Conservation (phyloP, 2,888 invertebrate genomes). For the Agrotis ipsilon region DNA sequence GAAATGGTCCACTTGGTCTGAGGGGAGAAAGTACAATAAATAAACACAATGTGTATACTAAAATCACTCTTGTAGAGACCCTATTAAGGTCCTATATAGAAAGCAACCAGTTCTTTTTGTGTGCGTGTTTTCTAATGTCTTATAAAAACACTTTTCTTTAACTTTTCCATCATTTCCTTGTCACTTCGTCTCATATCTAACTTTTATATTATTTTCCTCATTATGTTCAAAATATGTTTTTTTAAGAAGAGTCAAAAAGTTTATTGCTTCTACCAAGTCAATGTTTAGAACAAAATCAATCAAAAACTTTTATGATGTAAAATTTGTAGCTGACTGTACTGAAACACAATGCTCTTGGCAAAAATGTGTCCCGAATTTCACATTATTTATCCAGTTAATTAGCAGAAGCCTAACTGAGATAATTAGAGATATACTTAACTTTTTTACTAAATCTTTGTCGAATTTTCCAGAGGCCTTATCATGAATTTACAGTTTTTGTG, state of each 20-base stretch:
- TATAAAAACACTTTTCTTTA: no score
- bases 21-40: neutral
- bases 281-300: neutral
- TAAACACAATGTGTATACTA: neutral
- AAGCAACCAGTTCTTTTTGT: no score
- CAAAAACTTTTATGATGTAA: neutral
- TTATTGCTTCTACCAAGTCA: neutral
- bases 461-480: constrained; percentile 37
- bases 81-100: no score
- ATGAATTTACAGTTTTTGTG: no score
- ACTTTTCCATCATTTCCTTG: no score
- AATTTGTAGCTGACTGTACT: neutral
- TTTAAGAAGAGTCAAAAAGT: no score
- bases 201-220: no score
- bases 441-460: neutral
- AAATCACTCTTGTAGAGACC: neutral
- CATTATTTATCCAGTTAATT: constrained; percentile 26
- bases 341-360: neutral
- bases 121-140: neutral
- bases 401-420: neutral
- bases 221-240: no score
- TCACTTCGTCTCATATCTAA: no score
- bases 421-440: constrained; percentile 35
- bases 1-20: neutral
- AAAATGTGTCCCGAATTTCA: neutral